Conservation (phyloP, 2,113 vertebrate species). For the Lasiurus borealis region DNA sequence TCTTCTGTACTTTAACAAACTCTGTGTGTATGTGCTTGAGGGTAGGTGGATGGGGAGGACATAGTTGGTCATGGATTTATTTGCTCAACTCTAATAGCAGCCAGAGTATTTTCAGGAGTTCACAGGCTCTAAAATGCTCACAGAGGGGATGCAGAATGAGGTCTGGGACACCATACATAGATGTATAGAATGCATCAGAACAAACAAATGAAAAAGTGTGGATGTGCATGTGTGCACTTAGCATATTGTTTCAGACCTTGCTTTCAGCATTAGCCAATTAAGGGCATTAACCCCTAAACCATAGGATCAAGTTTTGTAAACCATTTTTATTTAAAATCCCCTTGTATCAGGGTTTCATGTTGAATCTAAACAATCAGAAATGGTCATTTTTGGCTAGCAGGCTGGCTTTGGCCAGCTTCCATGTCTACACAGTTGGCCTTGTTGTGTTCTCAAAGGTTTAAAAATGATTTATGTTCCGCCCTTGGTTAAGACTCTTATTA, state of each 20-base stretch:
- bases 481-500: background rate
- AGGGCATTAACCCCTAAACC: background rate
- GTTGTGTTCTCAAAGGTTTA: constrained; percentile 15
- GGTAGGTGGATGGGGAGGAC: no score
- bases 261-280: background rate
- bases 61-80: background rate
- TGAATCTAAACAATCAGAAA: constrained; percentile 35
- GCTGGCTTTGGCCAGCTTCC: background rate
- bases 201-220: background rate
- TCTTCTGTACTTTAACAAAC: constrained; percentile 3
- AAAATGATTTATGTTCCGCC: background rate
- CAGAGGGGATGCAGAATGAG: background rate
- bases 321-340: constrained; percentile 7
- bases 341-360: background rate
- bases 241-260: accelerated
- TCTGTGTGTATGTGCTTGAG: background rate
- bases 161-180: background rate
- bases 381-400: background rate
- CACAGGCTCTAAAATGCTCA: background rate
- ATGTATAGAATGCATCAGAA: background rate
- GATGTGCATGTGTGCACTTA: background rate
- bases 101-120: background rate
- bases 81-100: background rate
- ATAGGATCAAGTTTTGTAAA: background rate
- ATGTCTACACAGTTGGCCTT: background rate